phyloP scores from a whole-genome alignment of 2,113 vertebrate genomes.

The Lagopus leucura region DNA sequence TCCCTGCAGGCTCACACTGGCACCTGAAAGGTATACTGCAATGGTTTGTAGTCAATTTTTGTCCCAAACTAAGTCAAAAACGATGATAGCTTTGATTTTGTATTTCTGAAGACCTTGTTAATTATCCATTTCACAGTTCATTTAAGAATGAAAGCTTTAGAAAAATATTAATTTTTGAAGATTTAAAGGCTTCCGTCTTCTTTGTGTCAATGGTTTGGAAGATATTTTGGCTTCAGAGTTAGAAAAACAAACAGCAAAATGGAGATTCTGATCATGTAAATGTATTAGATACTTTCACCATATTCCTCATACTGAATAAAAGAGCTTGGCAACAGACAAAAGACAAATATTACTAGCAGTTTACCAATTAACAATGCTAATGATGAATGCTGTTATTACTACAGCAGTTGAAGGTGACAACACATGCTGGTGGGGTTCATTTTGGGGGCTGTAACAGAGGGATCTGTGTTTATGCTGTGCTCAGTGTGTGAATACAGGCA shows the following conservation, averaged over 20 bases:
- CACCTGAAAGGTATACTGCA: background rate
- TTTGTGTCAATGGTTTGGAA: background rate
- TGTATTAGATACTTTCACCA: background rate
- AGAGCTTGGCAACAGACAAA: background rate
- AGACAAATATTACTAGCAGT: background rate
- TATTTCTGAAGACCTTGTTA: background rate
- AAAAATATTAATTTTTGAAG: background rate
- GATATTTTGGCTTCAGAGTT: background rate
- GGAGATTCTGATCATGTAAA: background rate
- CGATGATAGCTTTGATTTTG: background rate
- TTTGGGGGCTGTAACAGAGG: background rate
- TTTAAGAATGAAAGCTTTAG: background rate
- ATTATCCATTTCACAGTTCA: background rate
- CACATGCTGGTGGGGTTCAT: accelerated
- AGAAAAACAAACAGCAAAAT: background rate
- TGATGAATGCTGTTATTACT: background rate
- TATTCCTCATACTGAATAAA: background rate
- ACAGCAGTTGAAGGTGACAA: background rate
- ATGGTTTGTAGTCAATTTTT: background rate
- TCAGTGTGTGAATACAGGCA: background rate
- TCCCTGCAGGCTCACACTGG: background rate
- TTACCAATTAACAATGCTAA: background rate
- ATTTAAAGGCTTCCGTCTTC: background rate
- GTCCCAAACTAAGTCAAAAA: background rate
- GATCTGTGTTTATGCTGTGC: background rate